A percentile compares a stretch with the other conserved stretches of the same genome.
Evolutionary conservation across 2,888 invertebrate species (phyloP).

Genomic region (Chloroclysta siterata): DNA sequence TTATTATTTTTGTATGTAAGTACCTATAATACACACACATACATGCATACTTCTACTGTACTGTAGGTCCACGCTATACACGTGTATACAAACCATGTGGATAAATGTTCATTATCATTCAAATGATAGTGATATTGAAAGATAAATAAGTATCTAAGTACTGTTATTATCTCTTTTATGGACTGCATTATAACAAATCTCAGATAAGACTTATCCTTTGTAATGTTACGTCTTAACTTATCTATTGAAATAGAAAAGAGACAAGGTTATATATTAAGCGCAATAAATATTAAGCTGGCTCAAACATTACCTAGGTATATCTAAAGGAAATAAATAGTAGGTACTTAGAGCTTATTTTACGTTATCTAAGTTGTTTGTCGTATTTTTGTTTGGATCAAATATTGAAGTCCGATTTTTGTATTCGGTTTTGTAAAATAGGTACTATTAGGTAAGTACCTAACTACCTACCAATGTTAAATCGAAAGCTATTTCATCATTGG

Average conservation of each 20-base stretch:
- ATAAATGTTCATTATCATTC: conserved; percentile 17
- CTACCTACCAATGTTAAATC: no score
- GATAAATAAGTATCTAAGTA: conserved; percentile 41
- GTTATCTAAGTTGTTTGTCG: conserved; percentile 55
- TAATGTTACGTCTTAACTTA: conserved; percentile 58
- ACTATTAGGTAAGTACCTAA: no score
- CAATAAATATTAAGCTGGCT: conserved; percentile 54
- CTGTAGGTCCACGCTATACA: no score
- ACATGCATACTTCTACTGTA: not conserved
- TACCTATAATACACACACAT: not conserved
- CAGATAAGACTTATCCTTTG: conserved; percentile 56
- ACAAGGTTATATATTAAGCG: conserved; percentile 56
- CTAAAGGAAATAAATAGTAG: conserved; percentile 35
- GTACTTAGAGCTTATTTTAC: conserved; percentile 52
- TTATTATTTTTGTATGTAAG: conserved; percentile 2
- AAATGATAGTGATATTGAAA: conserved; percentile 36
- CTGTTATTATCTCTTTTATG: conserved; percentile 48
- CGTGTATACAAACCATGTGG: conserved; percentile 2
- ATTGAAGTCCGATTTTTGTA: no score
- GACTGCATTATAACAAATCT: conserved; percentile 56
- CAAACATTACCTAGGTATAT: conserved; percentile 38
- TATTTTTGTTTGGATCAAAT: no score
- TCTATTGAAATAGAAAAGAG: conserved; percentile 59
- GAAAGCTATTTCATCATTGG: no score
- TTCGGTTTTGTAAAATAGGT: no score